phyloP scores from a whole-genome alignment of 2,888 invertebrate genomes.

The Lepidochitona cinerea region DNA sequence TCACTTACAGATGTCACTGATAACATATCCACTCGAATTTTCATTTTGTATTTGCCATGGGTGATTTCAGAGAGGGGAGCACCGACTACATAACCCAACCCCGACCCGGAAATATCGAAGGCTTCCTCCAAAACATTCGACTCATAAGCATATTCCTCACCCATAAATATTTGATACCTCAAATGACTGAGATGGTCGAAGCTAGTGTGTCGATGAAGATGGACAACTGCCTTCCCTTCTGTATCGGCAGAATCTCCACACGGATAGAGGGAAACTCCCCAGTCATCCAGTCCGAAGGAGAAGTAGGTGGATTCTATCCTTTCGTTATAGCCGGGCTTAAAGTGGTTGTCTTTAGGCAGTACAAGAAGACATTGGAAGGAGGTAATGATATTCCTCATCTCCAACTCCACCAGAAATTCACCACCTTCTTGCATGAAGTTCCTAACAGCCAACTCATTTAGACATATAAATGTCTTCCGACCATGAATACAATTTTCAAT shows the following conservation, averaged over 20 bases:
- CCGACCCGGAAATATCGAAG: constrained; percentile 60
- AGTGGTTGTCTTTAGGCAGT: constrained; percentile 73
- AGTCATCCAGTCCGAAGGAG: constrained; percentile 86
- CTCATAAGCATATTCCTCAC: constrained; percentile 58
- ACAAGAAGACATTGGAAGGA: constrained; percentile 81
- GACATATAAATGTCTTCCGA: constrained; percentile 63
- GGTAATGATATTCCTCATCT: constrained; percentile 82
- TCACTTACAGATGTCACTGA: constrained; percentile 81
- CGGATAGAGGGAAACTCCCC: constrained; percentile 77
- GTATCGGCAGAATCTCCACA: constrained; percentile 55
- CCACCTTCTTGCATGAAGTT: constrained; percentile 85
- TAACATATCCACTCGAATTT: constrained; percentile 81
- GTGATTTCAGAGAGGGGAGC: constrained; percentile 52
- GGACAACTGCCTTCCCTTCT: constrained; percentile 67
- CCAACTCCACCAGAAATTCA: constrained; percentile 84
- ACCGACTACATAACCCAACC: constrained; percentile 56
- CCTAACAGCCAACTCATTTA: constrained; percentile 70
- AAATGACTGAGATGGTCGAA: constrained; percentile 86
- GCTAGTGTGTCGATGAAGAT: constrained; percentile 81
- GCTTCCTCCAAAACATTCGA: constrained; percentile 60
- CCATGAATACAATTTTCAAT: constrained; percentile 61
- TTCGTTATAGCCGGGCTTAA: constrained; percentile 42
- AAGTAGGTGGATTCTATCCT: constrained; percentile 79
- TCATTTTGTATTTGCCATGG: constrained; percentile 69
- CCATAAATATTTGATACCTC: constrained; percentile 76